Evolutionary conservation across 2,888 invertebrate genomes (phyloP), one percentile per base, ranked within the genome.

Genomic region (Octodonta nipae): DNA sequence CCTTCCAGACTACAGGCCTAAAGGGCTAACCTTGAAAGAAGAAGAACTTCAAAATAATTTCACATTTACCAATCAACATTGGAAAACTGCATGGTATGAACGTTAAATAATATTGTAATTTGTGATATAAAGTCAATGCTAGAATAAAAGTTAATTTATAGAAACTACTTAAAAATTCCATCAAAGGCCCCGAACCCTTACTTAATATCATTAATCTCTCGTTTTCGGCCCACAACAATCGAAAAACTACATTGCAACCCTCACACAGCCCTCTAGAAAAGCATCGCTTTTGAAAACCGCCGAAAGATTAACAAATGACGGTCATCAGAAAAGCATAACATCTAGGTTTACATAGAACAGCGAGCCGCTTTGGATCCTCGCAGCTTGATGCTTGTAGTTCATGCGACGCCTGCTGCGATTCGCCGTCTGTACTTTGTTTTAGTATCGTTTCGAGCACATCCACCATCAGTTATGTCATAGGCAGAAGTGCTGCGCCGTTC

Each of bases 331-430:
- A 32, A 33, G 30, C 44, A 40, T 43, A 43, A 44, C 46, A 45
- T 38, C 39, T 36, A 38, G 32, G 31, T 35, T 37, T 41, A 35
- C 35, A 32, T 35, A 34, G 32, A 13, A 26, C 11, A 13, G 10
- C 26, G 31, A 28, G 42, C 39, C 49, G 39, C 41, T 41, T 44
- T 41, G 35, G 41, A 38, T 38, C 31, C 33, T 41, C 51, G 8
- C 51, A 43, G 46, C 49, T 44, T 47, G 51, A 41, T 26, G 33
- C 51, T 47, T 51, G 51, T 51, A 49, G 46, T 47, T 47, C 43
- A 44, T 46, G 45, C 42, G 36, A 35, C 33, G 34, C 49, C 48
- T 43, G 49, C 49, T 45, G 50, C 12, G 49, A 38, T 37, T 38
- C 39, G 40, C 44, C 47, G 49, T 50, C 49, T 46, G 40, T 49